Evolutionary conservation across 2,113 vertebrate genomes (phyloP), one percentile per base, ranked within the genome.

Genomic region (Carollia perspicillata): DNA sequence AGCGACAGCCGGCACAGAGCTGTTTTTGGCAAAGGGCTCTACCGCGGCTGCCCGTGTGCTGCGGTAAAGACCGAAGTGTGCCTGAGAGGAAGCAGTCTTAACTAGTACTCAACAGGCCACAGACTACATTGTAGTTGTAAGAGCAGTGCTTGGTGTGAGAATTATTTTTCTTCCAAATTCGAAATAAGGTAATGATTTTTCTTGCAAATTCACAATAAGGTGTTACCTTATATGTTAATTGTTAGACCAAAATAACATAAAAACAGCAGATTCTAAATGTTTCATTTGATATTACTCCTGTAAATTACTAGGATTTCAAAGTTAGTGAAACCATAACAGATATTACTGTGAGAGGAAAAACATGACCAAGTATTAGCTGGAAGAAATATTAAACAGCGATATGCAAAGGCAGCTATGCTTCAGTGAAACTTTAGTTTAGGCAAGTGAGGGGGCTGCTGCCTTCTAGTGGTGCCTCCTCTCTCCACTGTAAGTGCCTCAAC

Each of bases 1-100:
- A 96, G 30, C 51, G 84, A 77, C 79, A 93, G 78, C 23, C 72
- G 60, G 18, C 35, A 10, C 51, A 78, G 33, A 89, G 80, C 87
- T 88, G 90, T 97, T 97, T 93, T 84, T 84, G 92, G 94, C 90
- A 66, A 83, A 87, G 11, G 90, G 37, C 42, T 91, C 53, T 89
- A 63, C 79, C 35, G 63, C 90, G 96, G 87, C 74, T 97, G 92
- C 30, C 65, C 28, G 26, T 75, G 58, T 88, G 28, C 58, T 44
- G 72, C 30, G 51, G 74, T 89, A 89, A 95, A 96, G 92, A 77
- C 53, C 87, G 84, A 87, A 87, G 84, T 49, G 77, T 71, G 8
- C 60, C 30, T 83, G 35, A 77, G 87, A 83, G 91, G 87, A 84
- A 77, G 55, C 14, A 23, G 35, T 47, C 63, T 49, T 51, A 69